Base-by-base conservation (phyloP, 2,888 invertebrate species). In the Drosophila stalkeri region DNA sequence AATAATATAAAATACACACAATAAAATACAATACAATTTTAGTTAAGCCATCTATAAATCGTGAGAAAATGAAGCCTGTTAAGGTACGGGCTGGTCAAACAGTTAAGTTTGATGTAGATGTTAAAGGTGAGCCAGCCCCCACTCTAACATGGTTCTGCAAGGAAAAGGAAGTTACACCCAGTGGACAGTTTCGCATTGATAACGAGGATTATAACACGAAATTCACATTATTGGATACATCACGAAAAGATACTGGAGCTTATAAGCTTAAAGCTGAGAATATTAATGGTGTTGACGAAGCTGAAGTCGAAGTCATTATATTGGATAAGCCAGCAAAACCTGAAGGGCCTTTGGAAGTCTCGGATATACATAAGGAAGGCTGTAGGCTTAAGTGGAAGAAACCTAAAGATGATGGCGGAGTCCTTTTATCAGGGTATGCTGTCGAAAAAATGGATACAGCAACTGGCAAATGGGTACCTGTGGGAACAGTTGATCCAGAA, bases 111-210 rank as follows among this genome's bases (percentile, higher is more conserved):
- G 98, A 98, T 91, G 98, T 99, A 4, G 98, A 98, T 92, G 97
- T 98, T 81, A 96, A 97, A 92, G 99, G 99, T 91, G 99, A 99
- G 94, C 99, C 99, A 57, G 97, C 98, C 90, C 99, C 99, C 93
- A 96, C 95, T 77, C 95, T 97, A 84, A 96, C 96, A 8, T 98
- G 98, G 98, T 95, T 69, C 35, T 87, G 92, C 39, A 92, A 91
- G 37, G 90, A 89, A 4, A 94, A 95, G 93, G 94, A 95, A 73
- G 93, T 98, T 65, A 96, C 96, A 90, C 95, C 94, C 33, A 94
- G 95, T 55, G 94, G 95, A 11, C 95, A 95, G 61, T 92, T 95
- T 7, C 97, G 97, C 89, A 95, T 99, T 79, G 97, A 97, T 90
- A 97, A 97, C 92, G 97, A 97, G 92, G 97, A 98, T 91, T 97